These are phyloP conservation scores for Microctonus brassicae DNA, from an alignment of 2,888 invertebrate species.

Conservation along the genomic window DNA sequence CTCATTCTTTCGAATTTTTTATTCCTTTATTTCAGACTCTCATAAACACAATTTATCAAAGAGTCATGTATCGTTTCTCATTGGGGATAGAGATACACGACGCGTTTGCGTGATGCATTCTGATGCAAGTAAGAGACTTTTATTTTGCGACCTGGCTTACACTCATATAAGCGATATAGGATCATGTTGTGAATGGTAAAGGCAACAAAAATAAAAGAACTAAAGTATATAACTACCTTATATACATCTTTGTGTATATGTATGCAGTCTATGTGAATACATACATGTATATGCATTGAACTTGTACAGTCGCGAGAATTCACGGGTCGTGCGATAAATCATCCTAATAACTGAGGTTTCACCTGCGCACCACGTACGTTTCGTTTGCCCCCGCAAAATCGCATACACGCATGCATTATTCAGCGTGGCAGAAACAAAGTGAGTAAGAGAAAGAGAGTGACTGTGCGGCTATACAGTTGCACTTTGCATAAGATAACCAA, in stretches of 20 bases:
- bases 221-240: background rate
- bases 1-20: slow-evolving; percentile 20
- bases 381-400: slow-evolving; percentile 57
- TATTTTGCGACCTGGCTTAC: background rate
- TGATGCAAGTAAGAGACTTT: background rate
- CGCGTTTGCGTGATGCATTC: slow-evolving; percentile 11
- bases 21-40: background rate
- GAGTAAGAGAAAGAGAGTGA: slow-evolving; percentile 28
- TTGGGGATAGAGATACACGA: slow-evolving; percentile 13
- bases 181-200: background rate
- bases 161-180: background rate
- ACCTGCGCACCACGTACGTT: slow-evolving; percentile 57
- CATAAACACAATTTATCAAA: slow-evolving; percentile 43
- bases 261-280: background rate
- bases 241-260: background rate
- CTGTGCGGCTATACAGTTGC: slow-evolving; percentile 37
- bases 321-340: slow-evolving; percentile 57
- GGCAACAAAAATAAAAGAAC: background rate
- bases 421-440: slow-evolving; percentile 47
- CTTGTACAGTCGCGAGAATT: slow-evolving; percentile 51
- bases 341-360: slow-evolving; percentile 64
- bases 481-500: slow-evolving; percentile 60
- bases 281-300: background rate
- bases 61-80: slow-evolving; percentile 16
- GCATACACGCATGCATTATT: slow-evolving; percentile 62